Percentiles rank a stretch among this genome's conserved stretches.
Evolutionary conservation across 1,140 invertebrate species (phyloP).

Genomic region (Acyrthosiphon pisum): DNA sequence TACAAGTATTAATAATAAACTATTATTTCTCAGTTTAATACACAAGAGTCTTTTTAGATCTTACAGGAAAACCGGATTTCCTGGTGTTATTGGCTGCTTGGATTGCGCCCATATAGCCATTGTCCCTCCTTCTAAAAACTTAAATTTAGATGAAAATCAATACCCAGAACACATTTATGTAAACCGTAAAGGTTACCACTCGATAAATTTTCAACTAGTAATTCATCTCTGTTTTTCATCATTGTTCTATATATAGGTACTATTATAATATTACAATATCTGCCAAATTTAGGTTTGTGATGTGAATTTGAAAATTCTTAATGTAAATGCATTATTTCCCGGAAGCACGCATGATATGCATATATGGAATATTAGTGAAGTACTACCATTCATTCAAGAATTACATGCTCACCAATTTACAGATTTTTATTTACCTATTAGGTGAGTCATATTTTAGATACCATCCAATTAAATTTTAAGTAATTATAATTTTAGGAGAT

Average conservation of each 20-base stretch:
- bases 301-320: not conserved
- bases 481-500: not conserved
- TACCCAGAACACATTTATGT: no score
- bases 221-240: no score
- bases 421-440: constrained; percentile 25
- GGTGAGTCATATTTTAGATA: not conserved
- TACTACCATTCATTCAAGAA: not conserved
- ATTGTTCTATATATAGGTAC: not conserved
- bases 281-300: not conserved
- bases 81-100: not conserved
- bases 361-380: no score
- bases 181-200: no score
- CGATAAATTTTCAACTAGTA: no score
- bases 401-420: not conserved
- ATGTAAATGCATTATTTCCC: not conserved
- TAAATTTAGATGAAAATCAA: not conserved
- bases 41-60: not conserved
- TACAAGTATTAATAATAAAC: no score
- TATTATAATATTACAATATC: not conserved
- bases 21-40: no score
- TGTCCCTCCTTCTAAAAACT: not conserved
- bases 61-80: not conserved
- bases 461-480: no score
- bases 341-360: not conserved
- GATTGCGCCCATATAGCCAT: not conserved